Evolutionary conservation across 2,113 vertebrate genomes (phyloP).

Genomic region (Saguinus midas): DNA sequence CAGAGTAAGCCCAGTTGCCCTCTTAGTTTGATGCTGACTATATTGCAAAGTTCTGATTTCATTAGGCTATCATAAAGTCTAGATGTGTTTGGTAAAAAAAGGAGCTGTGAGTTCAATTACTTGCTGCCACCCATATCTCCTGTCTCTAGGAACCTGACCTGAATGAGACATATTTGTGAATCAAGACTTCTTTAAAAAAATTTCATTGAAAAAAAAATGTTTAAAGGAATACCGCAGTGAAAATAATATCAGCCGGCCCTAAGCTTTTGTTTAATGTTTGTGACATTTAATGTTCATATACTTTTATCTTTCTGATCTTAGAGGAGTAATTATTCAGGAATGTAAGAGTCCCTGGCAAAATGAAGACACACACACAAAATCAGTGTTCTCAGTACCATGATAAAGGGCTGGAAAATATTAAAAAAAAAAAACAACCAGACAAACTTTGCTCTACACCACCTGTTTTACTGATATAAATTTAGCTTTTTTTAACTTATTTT

Average conservation of each 20-base stretch:
- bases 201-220: not conserved
- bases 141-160: not conserved
- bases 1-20: not conserved
- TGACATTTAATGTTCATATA: not conserved
- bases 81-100: slow-evolving; percentile 20
- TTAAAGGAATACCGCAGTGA: not conserved
- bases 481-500: not conserved
- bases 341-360: not conserved
- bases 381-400: not conserved
- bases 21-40: not conserved
- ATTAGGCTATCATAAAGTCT: not conserved
- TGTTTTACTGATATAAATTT: not conserved
- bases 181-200: not conserved
- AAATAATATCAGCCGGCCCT: not conserved
- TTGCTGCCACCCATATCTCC: not conserved
- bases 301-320: not conserved
- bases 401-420: not conserved
- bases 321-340: not conserved
- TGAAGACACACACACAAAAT: not conserved
- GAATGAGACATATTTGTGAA: not conserved
- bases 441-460: not conserved
- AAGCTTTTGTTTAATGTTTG: not conserved
- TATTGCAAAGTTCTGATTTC: not conserved
- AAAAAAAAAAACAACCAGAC: not conserved
- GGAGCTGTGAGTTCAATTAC: not conserved